Percentiles rank a stretch among this genome's conserved stretches.
Conservation (phyloP, 2,888 invertebrate genomes). For the Osmoderma eremita region DNA sequence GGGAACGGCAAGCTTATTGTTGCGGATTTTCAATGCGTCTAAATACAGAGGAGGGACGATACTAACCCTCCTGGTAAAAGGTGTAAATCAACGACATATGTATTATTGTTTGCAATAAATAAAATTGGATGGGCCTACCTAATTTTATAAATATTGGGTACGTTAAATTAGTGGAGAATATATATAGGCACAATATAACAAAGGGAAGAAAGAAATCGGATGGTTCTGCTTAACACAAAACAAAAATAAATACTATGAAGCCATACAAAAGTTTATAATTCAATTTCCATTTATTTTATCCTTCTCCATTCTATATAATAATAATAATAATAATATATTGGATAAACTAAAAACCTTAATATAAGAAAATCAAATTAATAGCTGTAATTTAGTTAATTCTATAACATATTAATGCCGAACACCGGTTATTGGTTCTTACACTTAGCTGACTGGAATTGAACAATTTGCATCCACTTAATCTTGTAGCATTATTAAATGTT, state of each 20-base stretch:
- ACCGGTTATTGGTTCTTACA: slow-evolving; percentile 40
- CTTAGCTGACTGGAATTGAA: slow-evolving; percentile 20
- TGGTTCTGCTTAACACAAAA: too few relatives aligned
- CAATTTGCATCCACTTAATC: slow-evolving; percentile 34
- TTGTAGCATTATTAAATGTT: slow-evolving; percentile 42
- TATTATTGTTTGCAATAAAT: background rate
- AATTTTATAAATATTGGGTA: slow-evolving; percentile 1
- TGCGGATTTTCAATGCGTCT: too few relatives aligned
- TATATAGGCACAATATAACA: too few relatives aligned
- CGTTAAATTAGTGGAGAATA: too few relatives aligned
- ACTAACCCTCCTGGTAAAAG: slow-evolving; percentile 1
- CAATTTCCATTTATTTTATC: too few relatives aligned
- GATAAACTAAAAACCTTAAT: slow-evolving; percentile 1
- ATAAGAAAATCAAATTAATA: slow-evolving; percentile 22
- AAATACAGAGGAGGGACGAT: slow-evolving; percentile 10
- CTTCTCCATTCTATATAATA: too few relatives aligned
- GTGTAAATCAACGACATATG: slow-evolving; percentile 13
- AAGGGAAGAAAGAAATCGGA: too few relatives aligned
- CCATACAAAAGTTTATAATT: too few relatives aligned
- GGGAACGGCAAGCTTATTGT: background rate
- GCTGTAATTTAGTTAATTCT: slow-evolving; percentile 42
- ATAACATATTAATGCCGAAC: slow-evolving; percentile 43
- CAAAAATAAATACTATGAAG: too few relatives aligned
- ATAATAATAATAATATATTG: slow-evolving; percentile 4
- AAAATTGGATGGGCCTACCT: slow-evolving; percentile 1